Evolutionary conservation across 1,140 invertebrate genomes (phyloP).

Genomic region (Ceratoteleas bidentatus): DNA sequence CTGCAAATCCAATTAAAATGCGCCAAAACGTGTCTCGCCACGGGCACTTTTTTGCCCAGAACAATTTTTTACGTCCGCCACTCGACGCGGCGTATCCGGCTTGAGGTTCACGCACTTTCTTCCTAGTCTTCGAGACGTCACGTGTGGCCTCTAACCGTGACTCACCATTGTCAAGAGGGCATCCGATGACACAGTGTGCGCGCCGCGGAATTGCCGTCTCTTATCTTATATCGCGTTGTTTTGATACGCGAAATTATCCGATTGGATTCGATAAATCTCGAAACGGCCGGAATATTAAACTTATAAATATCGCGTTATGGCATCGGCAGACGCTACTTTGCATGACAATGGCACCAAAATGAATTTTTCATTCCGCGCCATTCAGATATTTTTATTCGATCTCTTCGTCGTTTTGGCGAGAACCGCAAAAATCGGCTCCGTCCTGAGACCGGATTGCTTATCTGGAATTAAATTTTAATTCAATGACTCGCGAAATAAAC

Average conservation of each 20-base stretch:
- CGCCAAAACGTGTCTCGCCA: no score
- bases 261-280: constrained; percentile 38
- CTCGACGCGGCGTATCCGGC: constrained; percentile 8
- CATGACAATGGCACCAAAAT: constrained; percentile 41
- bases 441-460: no score
- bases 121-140: constrained; percentile 43
- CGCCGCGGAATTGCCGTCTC: constrained; percentile 15
- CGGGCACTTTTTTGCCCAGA: no score
- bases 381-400: constrained; percentile 28
- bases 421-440: no score
- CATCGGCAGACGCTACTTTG: constrained; percentile 29
- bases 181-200: constrained; percentile 48
- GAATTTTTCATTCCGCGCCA: constrained; percentile 28
- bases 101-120: constrained; percentile 38
- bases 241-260: constrained; percentile 41
- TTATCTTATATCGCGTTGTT: constrained; percentile 20
- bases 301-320: constrained; percentile 50
- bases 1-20: no score
- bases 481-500: no score
- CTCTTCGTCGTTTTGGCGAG: constrained; percentile 3
- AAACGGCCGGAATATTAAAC: constrained; percentile 37
- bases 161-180: constrained; percentile 51
- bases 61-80: neutral
- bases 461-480: no score
- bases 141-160: constrained; percentile 58